Base-by-base conservation (phyloP, 2,797 vertebrate species). In the Danio choprae region DNA sequence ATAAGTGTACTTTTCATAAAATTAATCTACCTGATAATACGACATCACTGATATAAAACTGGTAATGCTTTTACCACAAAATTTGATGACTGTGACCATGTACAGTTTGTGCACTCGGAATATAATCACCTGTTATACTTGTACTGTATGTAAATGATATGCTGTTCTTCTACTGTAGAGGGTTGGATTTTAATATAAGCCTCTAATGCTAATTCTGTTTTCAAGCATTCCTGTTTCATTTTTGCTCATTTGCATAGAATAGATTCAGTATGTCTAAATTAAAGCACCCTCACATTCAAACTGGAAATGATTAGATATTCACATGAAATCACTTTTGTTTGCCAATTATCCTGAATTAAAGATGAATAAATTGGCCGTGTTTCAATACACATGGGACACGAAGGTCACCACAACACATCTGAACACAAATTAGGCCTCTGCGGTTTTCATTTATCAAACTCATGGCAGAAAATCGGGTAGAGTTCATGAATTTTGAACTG, bases 371-470 rank as follows among this genome's bases (percentile, higher is more conserved):
- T 69, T 69, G 53, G 41, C 16, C 50, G 53, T 59, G 64, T 3
- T 43, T 59, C 22, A 6, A 48, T 53, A 48, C 75, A 48, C n/a
- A 77, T 16, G 43, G 4, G 7, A 48, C 36, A 46, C 46, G 41
- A 59, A 77, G 70, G 53, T 58, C 53, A 72, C 55, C 12, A 56
- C 18, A 44, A 43, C 5, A 72, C 41, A 12, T 58, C 4, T 44
- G 18, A 72, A 48, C 53, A 68, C 43, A 77, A 77, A 69, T 77
- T 44, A 59, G 40, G 22, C 41, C 64, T 50, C 55, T 48, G 68
- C n/a, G 6, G 43, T 58, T 69, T 59, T 50, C 64, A 20, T 69
- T 43, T 12, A 59, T 59, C 75, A 77, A 46, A 53, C 43, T 77
- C 75, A 48, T 11, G 29, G 53, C 4, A 20, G 41, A 43, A 48